These are phyloP conservation scores for Microplitis deprimator DNA, from an alignment of 2,888 invertebrate genomes.

Conservation along the genomic window DNA sequence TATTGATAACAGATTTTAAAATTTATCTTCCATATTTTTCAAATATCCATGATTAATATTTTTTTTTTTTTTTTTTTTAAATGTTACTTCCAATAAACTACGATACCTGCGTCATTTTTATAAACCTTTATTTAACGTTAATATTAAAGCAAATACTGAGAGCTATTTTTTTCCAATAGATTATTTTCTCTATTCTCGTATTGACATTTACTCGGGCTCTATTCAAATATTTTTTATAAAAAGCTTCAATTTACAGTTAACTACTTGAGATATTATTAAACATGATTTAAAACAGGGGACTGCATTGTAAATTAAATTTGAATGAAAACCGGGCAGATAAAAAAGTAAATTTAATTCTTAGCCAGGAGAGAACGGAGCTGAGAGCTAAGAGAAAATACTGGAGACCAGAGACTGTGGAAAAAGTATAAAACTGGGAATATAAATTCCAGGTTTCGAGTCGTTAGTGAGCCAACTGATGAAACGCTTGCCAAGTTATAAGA, in stretches of 20 bases:
- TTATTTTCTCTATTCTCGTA: not conserved
- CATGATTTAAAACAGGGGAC: not conserved
- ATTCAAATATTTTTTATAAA: too few relatives aligned
- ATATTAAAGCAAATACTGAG: not conserved
- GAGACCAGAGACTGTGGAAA: slow-evolving; percentile 8
- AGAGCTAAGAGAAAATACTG: slow-evolving; percentile 1
- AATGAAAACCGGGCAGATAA: not conserved
- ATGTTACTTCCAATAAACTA: too few relatives aligned
- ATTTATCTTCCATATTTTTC: not conserved
- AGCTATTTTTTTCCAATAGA: not conserved
- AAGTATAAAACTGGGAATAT: slow-evolving; percentile 4
- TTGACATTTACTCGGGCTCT: too few relatives aligned
- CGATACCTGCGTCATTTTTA: not conserved
- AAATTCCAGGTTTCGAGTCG: slow-evolving; percentile 27
- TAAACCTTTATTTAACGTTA: not conserved
- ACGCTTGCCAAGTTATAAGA: slow-evolving; percentile 40
- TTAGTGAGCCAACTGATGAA: slow-evolving; percentile 40
- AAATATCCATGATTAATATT: too few relatives aligned
- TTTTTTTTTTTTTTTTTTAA: too few relatives aligned
- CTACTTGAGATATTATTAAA: not conserved
- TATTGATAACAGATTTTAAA: not conserved
- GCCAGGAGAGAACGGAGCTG: not conserved
- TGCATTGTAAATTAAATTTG: slow-evolving; percentile 7
- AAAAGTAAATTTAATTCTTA: slow-evolving; percentile 14
- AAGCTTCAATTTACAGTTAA: not conserved